Evolutionary conservation across 2,888 invertebrate species (phyloP).

Genomic region (Deroplatys truncata): DNA sequence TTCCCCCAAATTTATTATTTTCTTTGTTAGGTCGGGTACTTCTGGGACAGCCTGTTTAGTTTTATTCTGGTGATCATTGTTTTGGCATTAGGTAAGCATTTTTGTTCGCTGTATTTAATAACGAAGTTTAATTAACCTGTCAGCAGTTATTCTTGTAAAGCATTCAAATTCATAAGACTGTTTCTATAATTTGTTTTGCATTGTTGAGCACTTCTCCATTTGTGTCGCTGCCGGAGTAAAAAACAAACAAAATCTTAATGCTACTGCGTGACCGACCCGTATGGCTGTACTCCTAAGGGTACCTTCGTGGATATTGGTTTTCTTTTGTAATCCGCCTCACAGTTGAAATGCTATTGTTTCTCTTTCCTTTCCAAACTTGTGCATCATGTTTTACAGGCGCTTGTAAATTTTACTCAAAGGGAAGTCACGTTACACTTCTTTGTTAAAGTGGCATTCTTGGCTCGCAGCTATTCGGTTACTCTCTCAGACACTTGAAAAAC

Average conservation of each 20-base stretch:
- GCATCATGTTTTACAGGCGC: background rate
- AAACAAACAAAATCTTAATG: background rate
- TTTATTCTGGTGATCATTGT: too few species aligned
- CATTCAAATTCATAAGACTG: too few species aligned
- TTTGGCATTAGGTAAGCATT: too few species aligned
- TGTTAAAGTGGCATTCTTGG: background rate
- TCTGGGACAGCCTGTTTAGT: too few species aligned
- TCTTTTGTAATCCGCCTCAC: background rate
- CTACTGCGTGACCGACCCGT: background rate
- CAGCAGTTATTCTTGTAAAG: too few species aligned
- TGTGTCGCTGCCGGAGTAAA: background rate
- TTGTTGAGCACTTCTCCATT: background rate
- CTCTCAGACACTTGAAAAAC: background rate
- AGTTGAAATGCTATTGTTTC: background rate
- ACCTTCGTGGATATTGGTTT: background rate
- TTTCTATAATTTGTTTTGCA: background rate
- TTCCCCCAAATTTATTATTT: too few species aligned
- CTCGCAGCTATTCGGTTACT: background rate
- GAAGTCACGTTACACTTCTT: background rate
- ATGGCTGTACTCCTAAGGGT: background rate
- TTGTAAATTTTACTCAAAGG: background rate
- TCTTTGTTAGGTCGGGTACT: too few species aligned
- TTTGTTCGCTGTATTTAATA: too few species aligned
- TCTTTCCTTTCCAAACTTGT: background rate
- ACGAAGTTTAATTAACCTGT: too few species aligned